Percentiles rank a stretch among this genome's conserved stretches.
Conservation (phyloP, 2,797 vertebrate genomes). For the Merluccius polli region DNA sequence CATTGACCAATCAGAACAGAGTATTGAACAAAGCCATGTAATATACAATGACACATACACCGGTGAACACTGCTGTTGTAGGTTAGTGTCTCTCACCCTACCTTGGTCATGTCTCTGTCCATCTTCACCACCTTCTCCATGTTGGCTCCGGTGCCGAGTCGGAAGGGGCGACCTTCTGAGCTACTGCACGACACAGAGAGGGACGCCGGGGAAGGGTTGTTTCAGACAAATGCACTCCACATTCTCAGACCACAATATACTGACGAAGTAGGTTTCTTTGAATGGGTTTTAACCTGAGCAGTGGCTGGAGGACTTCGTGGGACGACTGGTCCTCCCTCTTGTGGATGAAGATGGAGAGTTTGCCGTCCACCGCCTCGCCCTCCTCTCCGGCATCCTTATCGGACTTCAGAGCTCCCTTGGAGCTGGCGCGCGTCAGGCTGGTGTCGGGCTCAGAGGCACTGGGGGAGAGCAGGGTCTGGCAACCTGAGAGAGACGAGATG, state of each 20-base stretch:
- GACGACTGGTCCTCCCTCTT: slow-evolving; percentile 98
- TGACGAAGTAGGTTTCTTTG: not conserved
- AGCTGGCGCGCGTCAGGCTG: slow-evolving; percentile 82
- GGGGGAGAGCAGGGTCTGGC: slow-evolving; percentile 96
- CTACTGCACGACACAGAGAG: slow-evolving; percentile 74
- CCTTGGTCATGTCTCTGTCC: slow-evolving; percentile 99
- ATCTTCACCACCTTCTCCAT: slow-evolving; percentile 99
- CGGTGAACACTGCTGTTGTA: not conserved
- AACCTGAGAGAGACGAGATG: slow-evolving; percentile 71
- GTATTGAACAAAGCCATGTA: too few relatives aligned
- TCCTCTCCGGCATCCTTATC: slow-evolving; percentile 92
- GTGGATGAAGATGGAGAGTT: slow-evolving; percentile 97
- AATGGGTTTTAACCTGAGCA: slow-evolving; percentile 81
- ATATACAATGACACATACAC: too few relatives aligned
- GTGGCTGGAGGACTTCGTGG: slow-evolving; percentile 95
- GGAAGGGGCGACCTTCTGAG: slow-evolving; percentile 96
- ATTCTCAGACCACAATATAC: not conserved
- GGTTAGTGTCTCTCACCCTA: slow-evolving; percentile 44
- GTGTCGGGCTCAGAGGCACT: slow-evolving; percentile 94
- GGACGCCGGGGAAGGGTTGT: not conserved
- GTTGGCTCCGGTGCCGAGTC: slow-evolving; percentile 95
- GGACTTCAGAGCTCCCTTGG: slow-evolving; percentile 89
- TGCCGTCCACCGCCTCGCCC: slow-evolving; percentile 95
- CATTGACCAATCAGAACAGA: too few relatives aligned
- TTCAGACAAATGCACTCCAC: not conserved